Conservation (phyloP, 2,797 vertebrate species). For the Aselliscus stoliczkanus region DNA sequence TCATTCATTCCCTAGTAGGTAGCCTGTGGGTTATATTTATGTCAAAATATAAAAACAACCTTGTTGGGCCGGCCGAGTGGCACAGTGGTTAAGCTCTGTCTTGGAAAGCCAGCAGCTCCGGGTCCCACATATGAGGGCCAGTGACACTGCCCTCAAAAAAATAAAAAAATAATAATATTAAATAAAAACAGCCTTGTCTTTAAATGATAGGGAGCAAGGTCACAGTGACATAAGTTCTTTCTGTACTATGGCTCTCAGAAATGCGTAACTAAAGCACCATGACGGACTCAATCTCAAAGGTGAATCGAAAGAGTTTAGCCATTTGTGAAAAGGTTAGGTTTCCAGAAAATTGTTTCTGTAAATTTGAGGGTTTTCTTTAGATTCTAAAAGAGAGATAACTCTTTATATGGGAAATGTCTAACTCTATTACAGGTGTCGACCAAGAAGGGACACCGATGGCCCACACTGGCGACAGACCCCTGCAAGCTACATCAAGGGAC, state of each 20-base stretch:
- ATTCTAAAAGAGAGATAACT: neutral
- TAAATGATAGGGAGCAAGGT: neutral
- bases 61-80: no score
- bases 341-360: neutral
- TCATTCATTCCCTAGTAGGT: neutral
- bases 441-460: neutral
- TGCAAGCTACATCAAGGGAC: neutral
- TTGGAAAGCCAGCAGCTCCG: no score
- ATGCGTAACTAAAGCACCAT: neutral
- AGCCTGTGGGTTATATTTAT: neutral
- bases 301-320: neutral
- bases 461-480: neutral
- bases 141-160: no score
- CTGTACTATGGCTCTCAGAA: neutral
- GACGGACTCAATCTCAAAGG: neutral
- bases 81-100: no score
- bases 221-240: neutral
- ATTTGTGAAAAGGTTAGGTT: neutral
- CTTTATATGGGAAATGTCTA: neutral
- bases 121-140: no score
- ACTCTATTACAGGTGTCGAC: no score
- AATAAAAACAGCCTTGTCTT: neutral
- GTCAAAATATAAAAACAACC: conserved; percentile 3
- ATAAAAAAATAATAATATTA: no score
- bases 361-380: neutral